These are phyloP conservation scores for Fregetta grallaria DNA, from an alignment of 2,113 vertebrate genomes.

Conservation along the genomic window DNA sequence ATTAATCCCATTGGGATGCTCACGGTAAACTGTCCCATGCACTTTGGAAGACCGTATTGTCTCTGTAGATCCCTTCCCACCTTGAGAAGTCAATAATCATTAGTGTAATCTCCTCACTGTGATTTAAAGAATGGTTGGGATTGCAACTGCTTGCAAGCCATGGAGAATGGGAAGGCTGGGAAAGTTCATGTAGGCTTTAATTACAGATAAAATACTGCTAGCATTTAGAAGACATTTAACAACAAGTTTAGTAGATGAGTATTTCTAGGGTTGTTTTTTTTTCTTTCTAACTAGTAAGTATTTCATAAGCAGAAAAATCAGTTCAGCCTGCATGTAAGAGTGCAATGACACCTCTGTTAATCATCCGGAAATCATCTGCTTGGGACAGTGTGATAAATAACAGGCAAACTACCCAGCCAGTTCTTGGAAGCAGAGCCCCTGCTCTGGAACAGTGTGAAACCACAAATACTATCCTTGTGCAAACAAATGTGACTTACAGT, in stretches of 20 bases:
- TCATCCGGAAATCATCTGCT: neutral
- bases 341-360: neutral
- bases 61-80: neutral
- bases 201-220: neutral
- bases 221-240: neutral
- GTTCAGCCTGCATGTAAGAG: neutral
- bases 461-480: conserved; percentile 11
- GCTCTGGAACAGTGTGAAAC: conserved; percentile 21
- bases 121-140: neutral
- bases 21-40: neutral
- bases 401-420: neutral
- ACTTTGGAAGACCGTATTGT: neutral
- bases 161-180: neutral
- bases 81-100: neutral
- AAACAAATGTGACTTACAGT: conserved; percentile 46
- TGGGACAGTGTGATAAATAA: conserved; percentile 20
- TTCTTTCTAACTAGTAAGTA: neutral
- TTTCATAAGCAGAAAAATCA: neutral
- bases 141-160: neutral
- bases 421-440: conserved; percentile 35
- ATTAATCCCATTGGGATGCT: neutral
- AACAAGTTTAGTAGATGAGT: neutral
- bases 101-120: neutral
- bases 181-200: neutral
- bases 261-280: neutral